These are phyloP conservation scores for Montifringilla adamsi DNA, from an alignment of 2,113 vertebrate species.

Conservation along the genomic window DNA sequence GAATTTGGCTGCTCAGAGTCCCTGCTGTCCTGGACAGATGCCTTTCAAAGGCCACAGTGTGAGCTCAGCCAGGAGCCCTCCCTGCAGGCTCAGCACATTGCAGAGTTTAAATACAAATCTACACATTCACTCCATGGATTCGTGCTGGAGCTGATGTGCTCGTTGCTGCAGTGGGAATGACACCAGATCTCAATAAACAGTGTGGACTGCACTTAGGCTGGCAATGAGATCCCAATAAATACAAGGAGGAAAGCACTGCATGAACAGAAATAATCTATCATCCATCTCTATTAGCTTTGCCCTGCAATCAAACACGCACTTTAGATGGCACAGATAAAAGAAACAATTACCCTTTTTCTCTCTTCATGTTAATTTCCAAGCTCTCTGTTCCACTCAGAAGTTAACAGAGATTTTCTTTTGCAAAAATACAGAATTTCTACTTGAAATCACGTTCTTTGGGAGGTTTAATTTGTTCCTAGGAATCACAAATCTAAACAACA, in stretches of 20 bases:
- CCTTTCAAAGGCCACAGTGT: background rate
- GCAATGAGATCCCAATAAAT: background rate
- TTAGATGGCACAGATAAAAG: background rate
- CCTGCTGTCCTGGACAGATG: background rate
- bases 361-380: background rate
- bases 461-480: background rate
- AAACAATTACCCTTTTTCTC: background rate
- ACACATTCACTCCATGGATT: background rate
- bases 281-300: background rate
- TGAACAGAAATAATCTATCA: background rate
- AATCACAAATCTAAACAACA: background rate
- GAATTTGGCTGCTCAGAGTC: background rate
- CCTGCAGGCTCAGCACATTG: constrained; percentile 32
- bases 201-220: background rate
- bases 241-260: background rate
- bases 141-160: background rate
- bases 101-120: background rate
- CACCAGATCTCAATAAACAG: background rate
- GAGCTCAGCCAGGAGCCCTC: background rate
- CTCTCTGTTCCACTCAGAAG: background rate
- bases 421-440: background rate
- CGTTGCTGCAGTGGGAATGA: background rate
- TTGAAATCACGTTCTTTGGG: background rate
- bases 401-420: background rate
- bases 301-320: constrained; percentile 13